These are phyloP conservation scores for Dasypogon diadema DNA, from an alignment of 2,888 invertebrate species.

Conservation along the genomic window DNA sequence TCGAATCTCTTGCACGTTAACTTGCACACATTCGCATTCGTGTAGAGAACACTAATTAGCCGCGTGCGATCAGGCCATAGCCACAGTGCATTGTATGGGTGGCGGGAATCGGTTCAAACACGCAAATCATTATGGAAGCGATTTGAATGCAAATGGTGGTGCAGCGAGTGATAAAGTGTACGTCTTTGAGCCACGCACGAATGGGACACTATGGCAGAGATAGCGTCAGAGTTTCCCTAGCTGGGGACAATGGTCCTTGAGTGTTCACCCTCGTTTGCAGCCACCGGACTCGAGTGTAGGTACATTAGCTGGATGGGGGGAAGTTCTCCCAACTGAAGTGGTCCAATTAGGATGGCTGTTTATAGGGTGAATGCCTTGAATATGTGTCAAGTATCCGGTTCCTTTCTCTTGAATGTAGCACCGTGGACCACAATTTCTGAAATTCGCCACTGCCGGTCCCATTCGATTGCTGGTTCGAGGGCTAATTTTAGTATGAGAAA, in stretches of 20 bases:
- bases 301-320: slow-evolving; percentile 27
- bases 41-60: slow-evolving; percentile 28
- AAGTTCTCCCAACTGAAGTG: slow-evolving; percentile 17
- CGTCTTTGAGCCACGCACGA: background rate
- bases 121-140: slow-evolving; percentile 36
- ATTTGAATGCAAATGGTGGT: slow-evolving; percentile 47
- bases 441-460: slow-evolving; percentile 29
- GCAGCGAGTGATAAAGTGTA: slow-evolving; percentile 7
- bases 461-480: background rate
- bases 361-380: slow-evolving; percentile 35
- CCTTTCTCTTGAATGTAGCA: slow-evolving; percentile 28
- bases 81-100: slow-evolving; percentile 1
- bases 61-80: background rate
- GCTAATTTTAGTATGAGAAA: slow-evolving; percentile 15
- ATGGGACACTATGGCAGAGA: background rate
- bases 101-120: background rate
- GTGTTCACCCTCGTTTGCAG: slow-evolving; percentile 4
- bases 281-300: background rate
- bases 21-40: slow-evolving; percentile 1
- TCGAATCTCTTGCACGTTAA: slow-evolving; percentile 10
- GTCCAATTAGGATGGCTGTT: slow-evolving; percentile 46
- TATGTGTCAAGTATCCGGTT: slow-evolving; percentile 47
- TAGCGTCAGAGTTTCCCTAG: background rate
- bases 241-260: slow-evolving; percentile 36
- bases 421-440: slow-evolving; percentile 31